A percentile compares a stretch with the other conserved stretches of the same genome.
These are phyloP conservation scores for Pyxicephalus adspersus DNA, from an alignment of 2,113 vertebrate species.

Conservation along the genomic window DNA sequence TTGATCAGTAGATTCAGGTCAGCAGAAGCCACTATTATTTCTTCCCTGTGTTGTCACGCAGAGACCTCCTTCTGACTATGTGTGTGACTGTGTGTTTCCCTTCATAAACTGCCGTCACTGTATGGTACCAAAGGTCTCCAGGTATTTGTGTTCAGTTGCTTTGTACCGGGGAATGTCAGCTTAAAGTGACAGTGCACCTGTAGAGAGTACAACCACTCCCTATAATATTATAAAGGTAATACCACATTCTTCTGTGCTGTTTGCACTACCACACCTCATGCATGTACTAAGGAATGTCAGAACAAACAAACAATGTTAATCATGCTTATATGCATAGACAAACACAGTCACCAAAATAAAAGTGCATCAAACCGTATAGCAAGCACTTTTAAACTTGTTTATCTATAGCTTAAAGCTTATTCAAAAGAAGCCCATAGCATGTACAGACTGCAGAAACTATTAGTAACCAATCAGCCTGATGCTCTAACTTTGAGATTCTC, in stretches of 20 bases:
- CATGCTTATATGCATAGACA: conserved; percentile 14
- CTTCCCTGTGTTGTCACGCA: background rate
- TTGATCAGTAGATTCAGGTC: background rate
- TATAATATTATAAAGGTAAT: conserved; percentile 33
- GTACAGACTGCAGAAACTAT: too few relatives aligned
- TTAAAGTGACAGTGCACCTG: conserved; percentile 48
- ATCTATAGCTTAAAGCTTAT: too few relatives aligned
- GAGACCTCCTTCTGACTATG: background rate
- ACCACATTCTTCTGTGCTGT: conserved; percentile 46
- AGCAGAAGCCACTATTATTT: background rate
- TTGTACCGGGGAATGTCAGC: conserved; percentile 17
- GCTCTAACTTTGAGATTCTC: too few relatives aligned
- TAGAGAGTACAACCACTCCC: conserved; percentile 40
- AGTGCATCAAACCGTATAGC: background rate
- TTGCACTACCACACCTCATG: conserved; percentile 39
- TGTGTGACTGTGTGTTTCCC: background rate
- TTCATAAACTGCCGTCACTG: conserved; percentile 11
- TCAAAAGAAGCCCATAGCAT: too few relatives aligned
- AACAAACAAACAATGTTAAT: conserved; percentile 26
- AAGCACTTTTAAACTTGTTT: too few relatives aligned
- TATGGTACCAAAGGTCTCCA: conserved; percentile 48
- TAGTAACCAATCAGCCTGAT: too few relatives aligned
- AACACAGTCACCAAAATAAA: conserved; percentile 33
- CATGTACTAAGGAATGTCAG: conserved; percentile 22
- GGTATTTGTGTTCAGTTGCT: conserved; percentile 35